Evolutionary conservation across 2,797 vertebrate species (phyloP), one percentile per base, ranked within the genome.

Genomic region (Apogon hyalosoma): DNA sequence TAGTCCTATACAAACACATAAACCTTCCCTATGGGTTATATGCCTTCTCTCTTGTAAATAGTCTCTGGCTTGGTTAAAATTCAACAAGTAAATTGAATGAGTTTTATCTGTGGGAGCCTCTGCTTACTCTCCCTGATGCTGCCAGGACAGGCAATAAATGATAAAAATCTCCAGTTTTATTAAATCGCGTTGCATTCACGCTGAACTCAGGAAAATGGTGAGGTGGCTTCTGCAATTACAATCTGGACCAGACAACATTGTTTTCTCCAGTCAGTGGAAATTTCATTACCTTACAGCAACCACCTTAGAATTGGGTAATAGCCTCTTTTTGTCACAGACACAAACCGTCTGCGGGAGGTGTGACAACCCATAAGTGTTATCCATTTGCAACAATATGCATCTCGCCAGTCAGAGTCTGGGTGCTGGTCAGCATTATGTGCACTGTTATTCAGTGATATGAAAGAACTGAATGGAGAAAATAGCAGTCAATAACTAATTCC

Each of bases 241-340:
- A 81, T 81, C 77, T 52, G 39, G 84, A 82, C 77, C 85, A 88
- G 88, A 90, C 87, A 83, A 91, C 90, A 90, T 92, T 92, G 90
- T 92, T 93, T 93, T 91, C 90, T 90, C 87, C 91, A 90, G 88
- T 91, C 91, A 66, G 88, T 90, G 92, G 87, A 93, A 94, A 94
- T 93, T 85, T 92, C 93, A 94, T 93, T 93, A 93, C 89, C 84
- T 90, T 88, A 86, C 85, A 88, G 85, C 82, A 81, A 82, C 82
- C 52, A 86, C 77, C 88, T 89, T 84, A 89, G 87, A 92, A 92
- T 85, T 84, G 91, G 90, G 91, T 91, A 92, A 94, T 88, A 88
- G 92, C 83, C 84, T 90, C 83, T 83, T 90, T 91, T 90, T 85
- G 88, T 90, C 89, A 91, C 75, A 82, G 87, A 80, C 82, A 79